Base-by-base conservation (phyloP, 2,113 vertebrate genomes). In the Myrmophylax atrothorax region DNA sequence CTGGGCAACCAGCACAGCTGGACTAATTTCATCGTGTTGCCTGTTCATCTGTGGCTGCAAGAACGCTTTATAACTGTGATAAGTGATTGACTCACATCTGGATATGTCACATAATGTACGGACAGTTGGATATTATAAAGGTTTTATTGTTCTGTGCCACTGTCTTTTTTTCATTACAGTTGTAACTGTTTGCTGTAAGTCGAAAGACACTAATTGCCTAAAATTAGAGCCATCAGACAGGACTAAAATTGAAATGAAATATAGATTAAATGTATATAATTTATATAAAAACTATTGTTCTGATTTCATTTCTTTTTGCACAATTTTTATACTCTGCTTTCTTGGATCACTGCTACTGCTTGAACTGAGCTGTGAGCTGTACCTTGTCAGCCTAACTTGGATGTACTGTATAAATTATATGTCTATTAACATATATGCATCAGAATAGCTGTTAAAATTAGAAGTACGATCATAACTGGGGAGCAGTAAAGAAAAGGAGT, bases 371-470 rank as follows among this genome's bases (percentile, higher is more conserved):
- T 79, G 37, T 38, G 74, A 90, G 77, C 35, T 83, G 29, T 59
- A 74, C 72, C 42, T 62, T 86, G 79, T 88, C 87, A 94, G 72
- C 47, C 47, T 83, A 40, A 44, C 47, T 14, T 64, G 69, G 56
- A 80, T 74, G 60, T 70, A 68, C n/a, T 78, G 56, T 90, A 26
- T 63, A 59, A 70, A 88, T 95, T 96, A 94, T 70, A 19, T 90
- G 53, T 80, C 55, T 89, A 67, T 95, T 95, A 93, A 88, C 85
- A 88, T 86, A 95, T 58, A 85, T 84, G 47, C 83, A 90, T 75
- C 90, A 93, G 80, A 96, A 89, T 75, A 81, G 73, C 52, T 87
- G 79, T 92, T 95, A 96, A 95, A 96, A 90, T 94, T 95, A 96
- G 84, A 88, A 90, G 55, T 31, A 60, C 52, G n/a, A 49, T 66